Evolutionary conservation across 2,113 vertebrate genomes (phyloP).

Genomic region (Calypte anna): DNA sequence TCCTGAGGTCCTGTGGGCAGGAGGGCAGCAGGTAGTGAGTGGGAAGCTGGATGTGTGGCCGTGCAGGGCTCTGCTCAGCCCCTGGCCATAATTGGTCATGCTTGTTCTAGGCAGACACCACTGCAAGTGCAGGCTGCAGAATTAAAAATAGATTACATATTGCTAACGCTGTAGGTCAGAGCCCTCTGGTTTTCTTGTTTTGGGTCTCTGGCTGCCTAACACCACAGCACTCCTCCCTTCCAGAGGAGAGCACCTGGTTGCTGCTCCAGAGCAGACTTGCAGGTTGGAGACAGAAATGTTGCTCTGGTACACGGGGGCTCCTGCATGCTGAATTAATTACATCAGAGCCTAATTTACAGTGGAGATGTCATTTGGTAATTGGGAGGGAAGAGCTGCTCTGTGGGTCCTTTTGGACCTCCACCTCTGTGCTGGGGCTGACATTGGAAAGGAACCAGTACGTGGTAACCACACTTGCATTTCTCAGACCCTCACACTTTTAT

Average conservation of each 20-base stretch:
- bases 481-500: background rate
- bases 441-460: background rate
- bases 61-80: fast-evolving
- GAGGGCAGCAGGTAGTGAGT: background rate
- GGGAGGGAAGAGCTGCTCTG: background rate
- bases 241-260: fast-evolving
- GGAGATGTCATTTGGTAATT: background rate
- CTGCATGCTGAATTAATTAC: background rate
- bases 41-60: fast-evolving
- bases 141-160: fast-evolving
- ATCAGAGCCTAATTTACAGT: background rate
- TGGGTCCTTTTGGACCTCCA: background rate
- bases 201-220: background rate
- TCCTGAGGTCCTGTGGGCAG: fast-evolving
- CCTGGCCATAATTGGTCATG: constrained; percentile 31
- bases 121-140: background rate
- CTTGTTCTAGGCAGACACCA: fast-evolving
- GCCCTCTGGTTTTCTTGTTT: background rate
- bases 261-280: background rate
- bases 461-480: background rate
- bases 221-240: fast-evolving
- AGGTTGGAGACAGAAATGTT: background rate
- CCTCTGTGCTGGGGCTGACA: background rate
- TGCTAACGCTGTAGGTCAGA: fast-evolving
- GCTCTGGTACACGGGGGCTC: background rate